phyloP scores from a whole-genome alignment of 2,888 invertebrate genomes.

The Drosophila fulvimacula region DNA sequence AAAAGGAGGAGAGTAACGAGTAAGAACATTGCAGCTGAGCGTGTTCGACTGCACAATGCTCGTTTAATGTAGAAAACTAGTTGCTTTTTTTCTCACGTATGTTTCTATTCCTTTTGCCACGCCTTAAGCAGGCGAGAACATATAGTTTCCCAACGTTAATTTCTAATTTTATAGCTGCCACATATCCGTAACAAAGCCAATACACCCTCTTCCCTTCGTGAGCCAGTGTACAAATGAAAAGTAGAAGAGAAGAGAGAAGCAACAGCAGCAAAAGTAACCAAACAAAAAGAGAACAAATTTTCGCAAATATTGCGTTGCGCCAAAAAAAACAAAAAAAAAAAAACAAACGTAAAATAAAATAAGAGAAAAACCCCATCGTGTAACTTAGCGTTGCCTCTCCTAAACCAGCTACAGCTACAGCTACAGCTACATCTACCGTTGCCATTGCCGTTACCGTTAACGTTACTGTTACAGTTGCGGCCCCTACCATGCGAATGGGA shows the following conservation, averaged over 20 bases:
- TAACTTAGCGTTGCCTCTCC: slow-evolving; percentile 24
- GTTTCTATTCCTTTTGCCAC: too few relatives aligned
- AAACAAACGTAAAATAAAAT: background rate
- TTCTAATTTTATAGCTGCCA: too few relatives aligned
- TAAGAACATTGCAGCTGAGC: background rate
- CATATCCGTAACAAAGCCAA: background rate
- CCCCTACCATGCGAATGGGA: slow-evolving; percentile 63
- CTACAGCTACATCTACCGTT: background rate
- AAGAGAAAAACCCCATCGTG: slow-evolving; percentile 31
- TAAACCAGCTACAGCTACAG: background rate
- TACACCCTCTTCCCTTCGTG: background rate
- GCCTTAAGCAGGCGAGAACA: too few relatives aligned
- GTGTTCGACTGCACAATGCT: background rate
- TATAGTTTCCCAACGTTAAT: too few relatives aligned
- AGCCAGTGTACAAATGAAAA: background rate
- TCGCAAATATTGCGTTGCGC: slow-evolving; percentile 45
- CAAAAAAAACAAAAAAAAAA: slow-evolving; percentile 32
- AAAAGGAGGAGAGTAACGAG: slow-evolving; percentile 1
- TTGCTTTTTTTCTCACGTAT: too few relatives aligned
- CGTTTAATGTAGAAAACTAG: too few relatives aligned
- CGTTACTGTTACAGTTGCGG: slow-evolving; percentile 25
- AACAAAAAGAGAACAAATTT: slow-evolving; percentile 25
- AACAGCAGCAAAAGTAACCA: slow-evolving; percentile 2
- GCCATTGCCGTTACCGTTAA: slow-evolving; percentile 27
- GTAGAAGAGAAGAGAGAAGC: background rate